These are phyloP conservation scores for Percina caprodes DNA, from an alignment of 2,113 vertebrate genomes.

Conservation along the genomic window DNA sequence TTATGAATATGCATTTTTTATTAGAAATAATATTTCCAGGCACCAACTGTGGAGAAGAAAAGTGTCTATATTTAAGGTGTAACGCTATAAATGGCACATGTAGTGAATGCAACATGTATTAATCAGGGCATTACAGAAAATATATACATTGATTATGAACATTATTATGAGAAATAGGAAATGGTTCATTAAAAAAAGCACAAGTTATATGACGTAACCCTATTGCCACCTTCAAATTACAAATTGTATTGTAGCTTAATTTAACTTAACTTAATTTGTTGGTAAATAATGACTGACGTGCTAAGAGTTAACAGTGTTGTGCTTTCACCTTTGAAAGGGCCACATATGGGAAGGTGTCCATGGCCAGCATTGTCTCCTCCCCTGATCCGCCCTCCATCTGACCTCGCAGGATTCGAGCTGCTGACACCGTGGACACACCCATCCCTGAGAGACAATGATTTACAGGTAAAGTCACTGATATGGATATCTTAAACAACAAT, in stretches of 20 bases:
- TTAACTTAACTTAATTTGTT: background rate
- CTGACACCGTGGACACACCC: slow-evolving; percentile 86
- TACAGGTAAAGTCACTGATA: slow-evolving; percentile 25
- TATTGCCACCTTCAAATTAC: background rate
- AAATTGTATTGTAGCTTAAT: background rate
- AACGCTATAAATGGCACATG: background rate
- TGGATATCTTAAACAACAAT: background rate
- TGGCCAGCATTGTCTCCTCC: slow-evolving; percentile 83
- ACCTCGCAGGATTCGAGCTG: slow-evolving; percentile 84
- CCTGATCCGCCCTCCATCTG: slow-evolving; percentile 81
- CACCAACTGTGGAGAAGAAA: background rate
- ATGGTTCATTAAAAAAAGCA: background rate
- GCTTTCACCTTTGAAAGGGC: slow-evolving; percentile 85
- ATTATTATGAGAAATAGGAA: background rate
- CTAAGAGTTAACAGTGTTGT: slow-evolving; percentile 5
- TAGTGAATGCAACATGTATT: background rate
- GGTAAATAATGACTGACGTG: background rate
- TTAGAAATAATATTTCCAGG: background rate
- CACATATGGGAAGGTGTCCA: slow-evolving; percentile 86
- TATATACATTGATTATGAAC: too few relatives aligned
- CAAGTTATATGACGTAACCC: background rate
- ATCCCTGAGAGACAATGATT: slow-evolving; percentile 78
- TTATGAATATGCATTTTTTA: background rate
- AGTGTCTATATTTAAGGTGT: background rate
- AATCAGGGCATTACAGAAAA: background rate